Conservation (phyloP, 2,888 invertebrate species). For the Phortica okadai region DNA sequence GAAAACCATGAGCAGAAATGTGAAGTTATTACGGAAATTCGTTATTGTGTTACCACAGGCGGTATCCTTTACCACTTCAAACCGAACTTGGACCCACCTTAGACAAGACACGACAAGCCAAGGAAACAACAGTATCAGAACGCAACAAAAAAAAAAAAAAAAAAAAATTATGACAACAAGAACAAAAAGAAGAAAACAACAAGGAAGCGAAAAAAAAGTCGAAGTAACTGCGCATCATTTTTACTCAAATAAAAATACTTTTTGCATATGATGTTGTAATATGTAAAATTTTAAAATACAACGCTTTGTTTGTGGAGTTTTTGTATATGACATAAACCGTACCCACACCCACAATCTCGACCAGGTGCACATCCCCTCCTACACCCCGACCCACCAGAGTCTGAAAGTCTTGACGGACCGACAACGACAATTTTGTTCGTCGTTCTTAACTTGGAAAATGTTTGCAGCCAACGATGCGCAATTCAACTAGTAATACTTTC, state of each 20-base stretch:
- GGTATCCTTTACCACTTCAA: constrained; percentile 60
- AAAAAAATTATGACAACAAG: constrained; percentile 36
- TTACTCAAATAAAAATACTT: constrained; percentile 57
- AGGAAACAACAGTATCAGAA: constrained; percentile 39
- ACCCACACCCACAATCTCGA: constrained; percentile 44
- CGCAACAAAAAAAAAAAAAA: constrained; percentile 25
- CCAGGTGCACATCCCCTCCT: constrained; percentile 36
- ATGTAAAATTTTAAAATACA: constrained; percentile 65
- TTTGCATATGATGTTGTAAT: constrained; percentile 71
- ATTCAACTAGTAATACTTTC: constrained; percentile 41
- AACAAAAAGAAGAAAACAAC: constrained; percentile 4
- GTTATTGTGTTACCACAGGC: constrained; percentile 74
- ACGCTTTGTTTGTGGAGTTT: background rate
- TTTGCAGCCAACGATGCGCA: constrained; percentile 68
- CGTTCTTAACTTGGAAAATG: constrained; percentile 49
- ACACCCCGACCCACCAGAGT: constrained; percentile 13
- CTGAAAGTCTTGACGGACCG: background rate
- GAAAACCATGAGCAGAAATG: constrained; percentile 38
- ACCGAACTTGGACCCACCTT: background rate
- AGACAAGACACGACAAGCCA: background rate
- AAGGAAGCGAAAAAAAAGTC: constrained; percentile 1
- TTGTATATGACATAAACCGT: constrained; percentile 33
- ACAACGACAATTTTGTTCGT: background rate
- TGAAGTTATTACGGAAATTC: constrained; percentile 73
- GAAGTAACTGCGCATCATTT: constrained; percentile 43